Conservation (phyloP, 1,140 invertebrate species). For the Pomacea maculata region DNA sequence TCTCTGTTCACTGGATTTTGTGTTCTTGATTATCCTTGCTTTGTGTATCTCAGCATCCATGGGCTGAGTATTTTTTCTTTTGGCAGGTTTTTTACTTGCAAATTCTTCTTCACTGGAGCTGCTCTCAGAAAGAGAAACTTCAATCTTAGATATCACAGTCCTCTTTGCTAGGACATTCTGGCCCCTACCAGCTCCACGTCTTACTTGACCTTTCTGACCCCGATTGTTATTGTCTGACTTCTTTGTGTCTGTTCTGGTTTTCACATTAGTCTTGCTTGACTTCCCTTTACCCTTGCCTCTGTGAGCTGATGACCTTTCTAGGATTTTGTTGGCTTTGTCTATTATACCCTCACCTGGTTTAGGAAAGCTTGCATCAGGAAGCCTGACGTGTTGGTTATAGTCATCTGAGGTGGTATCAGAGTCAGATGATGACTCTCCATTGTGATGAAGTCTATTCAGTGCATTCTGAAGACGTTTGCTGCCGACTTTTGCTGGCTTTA, state of each 20-base stretch:
- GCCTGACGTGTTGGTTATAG: too few relatives aligned
- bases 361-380: background rate
- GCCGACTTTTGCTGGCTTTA: slow-evolving; percentile 32
- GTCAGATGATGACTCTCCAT: slow-evolving; percentile 2
- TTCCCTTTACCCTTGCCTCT: slow-evolving; percentile 4
- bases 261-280: background rate
- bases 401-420: background rate
- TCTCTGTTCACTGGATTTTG: background rate
- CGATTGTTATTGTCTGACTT: background rate
- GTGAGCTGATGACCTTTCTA: background rate
- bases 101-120: slow-evolving; percentile 37
- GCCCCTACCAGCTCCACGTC: background rate
- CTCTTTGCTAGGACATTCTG: background rate
- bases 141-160: slow-evolving; percentile 14
- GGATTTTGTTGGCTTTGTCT: slow-evolving; percentile 20
- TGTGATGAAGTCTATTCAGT: slow-evolving; percentile 28
- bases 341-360: slow-evolving; percentile 12
- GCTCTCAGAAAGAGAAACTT: slow-evolving; percentile 42
- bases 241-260: too few relatives aligned
- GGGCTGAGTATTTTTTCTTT: slow-evolving; percentile 23
- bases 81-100: background rate
- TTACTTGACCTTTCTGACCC: background rate
- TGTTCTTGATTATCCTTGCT: too few relatives aligned
- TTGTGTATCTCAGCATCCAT: too few relatives aligned
- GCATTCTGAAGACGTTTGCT: slow-evolving; percentile 46